Conservation (phyloP, 2,888 invertebrate species). For the Cremastinae sp. region DNA sequence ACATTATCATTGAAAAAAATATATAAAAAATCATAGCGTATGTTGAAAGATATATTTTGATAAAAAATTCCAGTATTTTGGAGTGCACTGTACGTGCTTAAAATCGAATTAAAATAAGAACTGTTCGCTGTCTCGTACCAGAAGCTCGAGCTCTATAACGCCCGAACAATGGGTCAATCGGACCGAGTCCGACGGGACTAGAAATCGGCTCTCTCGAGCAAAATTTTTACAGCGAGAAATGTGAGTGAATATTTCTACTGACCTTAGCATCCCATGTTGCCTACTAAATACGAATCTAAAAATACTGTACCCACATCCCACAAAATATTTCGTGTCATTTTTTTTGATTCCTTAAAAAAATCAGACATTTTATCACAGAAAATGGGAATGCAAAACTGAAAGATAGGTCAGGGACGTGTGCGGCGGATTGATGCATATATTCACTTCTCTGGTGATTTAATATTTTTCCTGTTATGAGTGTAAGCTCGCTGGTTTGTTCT, state of each 20-base stretch:
- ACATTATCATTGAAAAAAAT: neutral
- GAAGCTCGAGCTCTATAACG: conserved; percentile 36
- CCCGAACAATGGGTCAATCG: conserved; percentile 53
- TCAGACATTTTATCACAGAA: no score
- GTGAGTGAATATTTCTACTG: neutral
- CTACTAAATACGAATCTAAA: no score
- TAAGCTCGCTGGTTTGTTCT: conserved; percentile 77
- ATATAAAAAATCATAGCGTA: neutral
- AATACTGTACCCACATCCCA: no score
- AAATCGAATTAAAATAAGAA: conserved; percentile 54
- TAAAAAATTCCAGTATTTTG: no score
- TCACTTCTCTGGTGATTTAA: conserved; percentile 74
- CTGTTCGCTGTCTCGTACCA: conserved; percentile 4
- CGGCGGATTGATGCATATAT: conserved; percentile 42
- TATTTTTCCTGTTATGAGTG: conserved; percentile 79
- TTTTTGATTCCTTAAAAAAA: no score
- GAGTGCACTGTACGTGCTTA: conserved; percentile 11
- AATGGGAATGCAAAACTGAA: conserved; percentile 1
- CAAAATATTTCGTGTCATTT: no score
- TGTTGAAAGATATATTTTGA: no score
- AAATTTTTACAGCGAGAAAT: conserved; percentile 1
- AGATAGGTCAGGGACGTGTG: conserved; percentile 59
- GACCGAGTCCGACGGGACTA: conserved; percentile 45
- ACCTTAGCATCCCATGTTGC: no score
- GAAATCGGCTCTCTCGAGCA: conserved; percentile 10